phyloP scores from a whole-genome alignment of 2,797 vertebrate genomes.

The Phrynocephalus vlangalii region DNA sequence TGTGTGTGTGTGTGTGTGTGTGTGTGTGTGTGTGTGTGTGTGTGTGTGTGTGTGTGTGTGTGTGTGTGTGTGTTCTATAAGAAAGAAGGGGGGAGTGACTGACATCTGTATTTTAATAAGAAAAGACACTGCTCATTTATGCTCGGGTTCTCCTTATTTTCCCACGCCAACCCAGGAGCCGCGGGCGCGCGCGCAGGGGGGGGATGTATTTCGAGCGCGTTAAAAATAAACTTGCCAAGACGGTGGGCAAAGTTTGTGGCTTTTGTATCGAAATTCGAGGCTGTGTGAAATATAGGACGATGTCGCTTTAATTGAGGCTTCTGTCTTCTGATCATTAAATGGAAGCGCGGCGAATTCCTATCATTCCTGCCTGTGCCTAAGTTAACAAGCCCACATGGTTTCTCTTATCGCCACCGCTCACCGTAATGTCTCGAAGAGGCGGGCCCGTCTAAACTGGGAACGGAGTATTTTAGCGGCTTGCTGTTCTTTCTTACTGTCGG shows the following conservation, averaged over 20 bases:
- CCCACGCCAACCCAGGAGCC: background rate
- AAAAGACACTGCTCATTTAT: slow-evolving; percentile 7
- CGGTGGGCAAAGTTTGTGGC: background rate
- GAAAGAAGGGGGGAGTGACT: background rate
- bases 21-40: too few relatives aligned
- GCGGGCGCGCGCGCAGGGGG: background rate
- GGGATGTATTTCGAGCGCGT: background rate
- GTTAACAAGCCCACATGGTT: slow-evolving; percentile 76
- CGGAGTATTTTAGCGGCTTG: background rate
- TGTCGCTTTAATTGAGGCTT: slow-evolving; percentile 71
- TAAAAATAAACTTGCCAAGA: background rate
- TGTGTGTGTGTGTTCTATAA: background rate
- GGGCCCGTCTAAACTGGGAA: slow-evolving; percentile 22
- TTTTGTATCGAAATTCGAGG: background rate
- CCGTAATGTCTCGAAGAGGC: slow-evolving; percentile 66
- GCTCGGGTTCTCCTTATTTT: slow-evolving; percentile 3
- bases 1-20: background rate
- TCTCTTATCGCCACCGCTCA: slow-evolving; percentile 57
- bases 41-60: background rate
- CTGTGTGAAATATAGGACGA: slow-evolving; percentile 51
- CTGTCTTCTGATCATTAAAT: slow-evolving; percentile 81
- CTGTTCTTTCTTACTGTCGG: background rate
- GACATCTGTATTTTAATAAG: slow-evolving; percentile 21
- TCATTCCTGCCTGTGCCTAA: slow-evolving; percentile 82
- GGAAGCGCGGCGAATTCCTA: slow-evolving; percentile 84